phyloP scores from a whole-genome alignment of 2,797 vertebrate species.

The Peromyscus melanophrys region DNA sequence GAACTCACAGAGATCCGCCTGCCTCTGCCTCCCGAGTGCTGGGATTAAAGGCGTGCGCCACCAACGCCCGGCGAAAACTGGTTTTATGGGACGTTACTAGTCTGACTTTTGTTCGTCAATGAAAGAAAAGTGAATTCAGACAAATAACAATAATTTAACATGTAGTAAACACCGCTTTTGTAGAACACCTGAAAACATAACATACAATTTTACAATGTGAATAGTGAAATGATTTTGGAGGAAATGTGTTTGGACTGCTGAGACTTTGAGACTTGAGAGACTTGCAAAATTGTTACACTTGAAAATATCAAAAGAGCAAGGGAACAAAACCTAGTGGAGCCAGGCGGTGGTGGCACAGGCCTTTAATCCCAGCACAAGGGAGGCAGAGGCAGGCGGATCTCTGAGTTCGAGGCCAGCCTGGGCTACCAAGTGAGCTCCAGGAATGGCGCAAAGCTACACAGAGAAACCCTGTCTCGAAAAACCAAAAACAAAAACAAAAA shows the following conservation, averaged over 20 bases:
- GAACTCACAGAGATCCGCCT: too few relatives aligned
- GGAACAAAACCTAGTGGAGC: neutral
- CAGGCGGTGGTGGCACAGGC: too few relatives aligned
- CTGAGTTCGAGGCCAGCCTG: too few relatives aligned
- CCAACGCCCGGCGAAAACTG: too few relatives aligned
- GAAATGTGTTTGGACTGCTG: neutral
- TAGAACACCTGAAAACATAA: neutral
- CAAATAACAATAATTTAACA: slow-evolving; percentile 32
- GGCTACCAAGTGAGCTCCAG: too few relatives aligned
- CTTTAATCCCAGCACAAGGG: too few relatives aligned
- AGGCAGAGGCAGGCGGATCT: too few relatives aligned
- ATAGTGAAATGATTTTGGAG: slow-evolving; percentile 52
- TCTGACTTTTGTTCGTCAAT: neutral
- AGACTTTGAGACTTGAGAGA: neutral
- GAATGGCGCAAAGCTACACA: too few relatives aligned
- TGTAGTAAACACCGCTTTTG: neutral
- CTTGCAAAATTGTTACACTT: slow-evolving; percentile 1
- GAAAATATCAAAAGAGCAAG: slow-evolving; percentile 31
- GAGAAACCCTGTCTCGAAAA: too few relatives aligned
- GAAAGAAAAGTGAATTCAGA: slow-evolving; percentile 49
- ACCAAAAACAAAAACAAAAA: too few relatives aligned
- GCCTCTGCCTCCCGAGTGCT: too few relatives aligned
- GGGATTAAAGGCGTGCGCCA: too few relatives aligned
- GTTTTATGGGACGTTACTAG: neutral
- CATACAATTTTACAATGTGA: slow-evolving; percentile 3